These are phyloP conservation scores for Idaea straminata DNA, from an alignment of 2,888 invertebrate species.

Conservation along the genomic window DNA sequence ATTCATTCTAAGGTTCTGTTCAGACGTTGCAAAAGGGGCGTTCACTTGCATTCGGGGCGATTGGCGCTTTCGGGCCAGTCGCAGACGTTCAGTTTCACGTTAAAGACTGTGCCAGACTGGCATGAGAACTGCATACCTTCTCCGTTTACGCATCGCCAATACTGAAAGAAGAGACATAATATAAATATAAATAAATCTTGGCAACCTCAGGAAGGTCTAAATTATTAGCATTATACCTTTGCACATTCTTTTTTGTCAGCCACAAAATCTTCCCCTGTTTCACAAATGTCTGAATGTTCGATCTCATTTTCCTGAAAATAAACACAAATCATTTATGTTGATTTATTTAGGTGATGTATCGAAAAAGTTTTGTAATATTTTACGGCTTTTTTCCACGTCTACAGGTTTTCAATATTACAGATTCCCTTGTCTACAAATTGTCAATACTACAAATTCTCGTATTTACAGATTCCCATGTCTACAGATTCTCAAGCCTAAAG, in stretches of 20 bases:
- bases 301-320: conserved; percentile 67
- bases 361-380: too few species aligned
- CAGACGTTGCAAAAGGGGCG: conserved; percentile 17
- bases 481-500: too few species aligned
- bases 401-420: too few species aligned
- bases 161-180: conserved; percentile 71
- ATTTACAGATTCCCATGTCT: too few species aligned
- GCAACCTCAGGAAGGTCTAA: background rate
- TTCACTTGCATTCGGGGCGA: conserved; percentile 77
- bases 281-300: conserved; percentile 60
- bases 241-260: conserved; percentile 67
- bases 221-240: conserved; percentile 47
- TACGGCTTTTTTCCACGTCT: too few species aligned
- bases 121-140: conserved; percentile 87
- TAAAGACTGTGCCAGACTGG: conserved; percentile 87
- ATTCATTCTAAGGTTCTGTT: conserved; percentile 18
- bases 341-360: background rate
- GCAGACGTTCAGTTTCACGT: conserved; percentile 84
- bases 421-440: too few species aligned
- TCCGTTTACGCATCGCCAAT: conserved; percentile 92
- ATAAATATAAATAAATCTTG: background rate
- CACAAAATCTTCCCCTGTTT: conserved; percentile 57
- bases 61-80: conserved; percentile 90
- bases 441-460: too few species aligned
- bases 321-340: conserved; percentile 3